Evolutionary conservation across 2,888 invertebrate genomes (phyloP).

Genomic region (Euspilapteryx auroguttella): DNA sequence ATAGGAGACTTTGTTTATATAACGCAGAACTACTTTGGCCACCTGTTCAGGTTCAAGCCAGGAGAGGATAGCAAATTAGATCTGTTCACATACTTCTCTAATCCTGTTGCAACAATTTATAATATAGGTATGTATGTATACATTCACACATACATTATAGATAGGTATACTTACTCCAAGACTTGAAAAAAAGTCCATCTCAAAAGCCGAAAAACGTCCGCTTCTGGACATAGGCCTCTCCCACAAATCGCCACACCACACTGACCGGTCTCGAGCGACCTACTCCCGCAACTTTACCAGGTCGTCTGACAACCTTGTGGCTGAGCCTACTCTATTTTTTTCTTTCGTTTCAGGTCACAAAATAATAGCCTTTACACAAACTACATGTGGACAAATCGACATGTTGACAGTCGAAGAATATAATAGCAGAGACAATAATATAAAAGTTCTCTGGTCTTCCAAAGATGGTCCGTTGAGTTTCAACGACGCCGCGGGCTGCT

Average conservation of each 20-base stretch:
- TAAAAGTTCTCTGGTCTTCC: constrained; percentile 16
- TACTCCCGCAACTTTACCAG: no score
- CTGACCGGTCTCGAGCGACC: no score
- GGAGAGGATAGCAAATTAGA: constrained; percentile 18
- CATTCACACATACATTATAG: no score
- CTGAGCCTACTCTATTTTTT: no score
- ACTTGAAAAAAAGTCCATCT: no score
- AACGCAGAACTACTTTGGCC: constrained; percentile 29
- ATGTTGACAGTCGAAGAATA: constrained; percentile 24
- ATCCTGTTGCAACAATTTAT: constrained; percentile 26
- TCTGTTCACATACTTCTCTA: constrained; percentile 17
- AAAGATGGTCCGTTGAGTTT: constrained; percentile 15
- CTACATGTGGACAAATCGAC: constrained; percentile 16
- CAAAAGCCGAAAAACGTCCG: no score
- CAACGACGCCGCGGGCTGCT: constrained; percentile 30
- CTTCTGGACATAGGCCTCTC: no score
- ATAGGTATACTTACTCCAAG: no score
- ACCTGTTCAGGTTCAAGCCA: constrained; percentile 31
- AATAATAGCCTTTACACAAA: constrained; percentile 25
- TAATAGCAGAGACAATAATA: constrained; percentile 8
- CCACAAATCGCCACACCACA: no score
- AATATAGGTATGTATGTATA: constrained; percentile 34
- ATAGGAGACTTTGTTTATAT: constrained; percentile 32
- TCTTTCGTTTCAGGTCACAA: constrained; percentile 20
- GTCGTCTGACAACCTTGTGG: no score